A percentile compares a stretch with the other conserved stretches of the same genome.
phyloP scores from a whole-genome alignment of 2,888 invertebrate species.

The Conops quadrifasciatus region DNA sequence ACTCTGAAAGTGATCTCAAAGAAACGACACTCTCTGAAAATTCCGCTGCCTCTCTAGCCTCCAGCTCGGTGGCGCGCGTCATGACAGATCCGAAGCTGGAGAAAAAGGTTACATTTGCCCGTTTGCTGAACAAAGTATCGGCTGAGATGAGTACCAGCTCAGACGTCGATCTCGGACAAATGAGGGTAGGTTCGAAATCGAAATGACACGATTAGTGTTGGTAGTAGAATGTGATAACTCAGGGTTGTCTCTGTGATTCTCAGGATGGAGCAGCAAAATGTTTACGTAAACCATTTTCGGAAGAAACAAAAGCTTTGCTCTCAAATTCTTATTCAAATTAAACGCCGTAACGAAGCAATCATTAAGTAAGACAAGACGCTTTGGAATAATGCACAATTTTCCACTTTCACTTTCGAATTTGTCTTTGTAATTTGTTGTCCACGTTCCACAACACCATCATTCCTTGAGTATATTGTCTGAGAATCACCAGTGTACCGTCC shows the following conservation, averaged over 20 bases:
- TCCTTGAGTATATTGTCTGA: too few relatives aligned
- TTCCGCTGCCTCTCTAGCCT: slow-evolving; percentile 64
- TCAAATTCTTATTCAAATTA: slow-evolving; percentile 22
- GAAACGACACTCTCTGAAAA: slow-evolving; percentile 72
- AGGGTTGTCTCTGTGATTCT: slow-evolving; percentile 40
- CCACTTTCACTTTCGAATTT: background rate
- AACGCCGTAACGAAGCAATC: background rate
- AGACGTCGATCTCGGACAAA: slow-evolving; percentile 69
- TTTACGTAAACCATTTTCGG: slow-evolving; percentile 40
- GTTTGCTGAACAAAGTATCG: slow-evolving; percentile 77
- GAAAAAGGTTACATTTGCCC: slow-evolving; percentile 81
- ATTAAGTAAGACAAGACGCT: background rate
- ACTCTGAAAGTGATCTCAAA: slow-evolving; percentile 67
- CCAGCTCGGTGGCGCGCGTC: slow-evolving; percentile 68
- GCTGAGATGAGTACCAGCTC: slow-evolving; percentile 82
- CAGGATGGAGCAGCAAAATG: slow-evolving; percentile 45
- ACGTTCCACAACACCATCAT: too few relatives aligned
- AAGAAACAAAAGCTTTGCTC: slow-evolving; percentile 46
- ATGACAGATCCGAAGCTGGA: slow-evolving; percentile 74
- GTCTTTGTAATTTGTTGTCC: background rate
- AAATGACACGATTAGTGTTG: background rate
- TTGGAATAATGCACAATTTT: slow-evolving; percentile 16
- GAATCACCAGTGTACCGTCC: too few relatives aligned
- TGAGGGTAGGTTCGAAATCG: slow-evolving; percentile 40
- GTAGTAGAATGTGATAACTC: background rate